Base-by-base conservation (phyloP, 2,888 invertebrate genomes). In the Hirudinaria manillensis region DNA sequence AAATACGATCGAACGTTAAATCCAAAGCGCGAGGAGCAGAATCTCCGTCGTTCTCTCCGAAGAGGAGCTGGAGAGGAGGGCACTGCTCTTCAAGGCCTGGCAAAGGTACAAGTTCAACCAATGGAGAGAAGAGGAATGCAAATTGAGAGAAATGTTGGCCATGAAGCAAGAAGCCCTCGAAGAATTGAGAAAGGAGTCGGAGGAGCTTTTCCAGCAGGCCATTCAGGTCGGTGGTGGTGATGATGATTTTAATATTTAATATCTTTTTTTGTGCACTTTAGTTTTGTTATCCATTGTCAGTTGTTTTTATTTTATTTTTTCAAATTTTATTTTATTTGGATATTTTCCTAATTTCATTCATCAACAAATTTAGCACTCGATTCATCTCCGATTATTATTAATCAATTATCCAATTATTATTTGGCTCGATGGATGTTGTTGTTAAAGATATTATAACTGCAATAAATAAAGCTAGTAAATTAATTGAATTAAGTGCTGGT, bases 191-290 rank as follows among this genome's bases (percentile, higher is more conserved):
- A 88, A 88, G 34, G 92, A 91, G 81, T 94, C 94, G 0, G 92
- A 93, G 82, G 91, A 93, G 56, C 87, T 97, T 0, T 97, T 95
- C 84, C 89, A 91, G 83, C 91, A 91, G 83, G 95, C 96, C 24
- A 89, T 94, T 79, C 88, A 90, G 89, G 92, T 92, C 85, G 29
- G 29, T 21, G 72, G 75, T 72, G 38, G 19, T 70, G 53, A 72
- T 16, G 16, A 29, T 32, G 27, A 7, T 29, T 51, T 70, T 27
- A n/a, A 51, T 75, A 29, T 56, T 72, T 66, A 32, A 74, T 78
- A 76, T 70, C 79, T 78, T n/a, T 61, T 29, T 19, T 16, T 61
- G 29, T 61, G 61, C 13, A n/a, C 61, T 7, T 21, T n/a, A 1
- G 13, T 61, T 61, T 7, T 27, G 56, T 56, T 56, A 6, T 56